Evolutionary conservation across 2,797 vertebrate species (phyloP).

Genomic region (Lepus oiostolus): DNA sequence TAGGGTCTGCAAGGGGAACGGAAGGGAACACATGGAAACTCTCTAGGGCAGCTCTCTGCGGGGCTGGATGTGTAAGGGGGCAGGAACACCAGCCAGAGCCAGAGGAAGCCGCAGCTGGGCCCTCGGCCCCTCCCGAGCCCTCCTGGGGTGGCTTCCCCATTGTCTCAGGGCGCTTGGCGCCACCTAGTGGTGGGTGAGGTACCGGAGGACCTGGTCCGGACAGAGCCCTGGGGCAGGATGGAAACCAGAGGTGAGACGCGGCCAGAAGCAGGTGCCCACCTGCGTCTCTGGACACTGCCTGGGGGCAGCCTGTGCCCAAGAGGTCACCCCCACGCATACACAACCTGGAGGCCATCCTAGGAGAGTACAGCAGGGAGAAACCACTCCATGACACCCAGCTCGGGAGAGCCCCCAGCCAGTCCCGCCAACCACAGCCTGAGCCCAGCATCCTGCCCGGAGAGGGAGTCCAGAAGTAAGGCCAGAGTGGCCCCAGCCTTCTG

Average conservation of each 20-base stretch:
- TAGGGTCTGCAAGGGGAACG: neutral
- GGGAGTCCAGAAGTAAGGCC: neutral
- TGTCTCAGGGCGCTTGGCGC: slow-evolving; percentile 85
- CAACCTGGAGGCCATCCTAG: neutral
- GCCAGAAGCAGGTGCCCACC: too few relatives aligned
- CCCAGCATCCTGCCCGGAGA: neutral
- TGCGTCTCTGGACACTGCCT: neutral
- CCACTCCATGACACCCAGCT: neutral
- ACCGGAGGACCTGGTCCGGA: neutral
- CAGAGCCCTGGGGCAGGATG: neutral
- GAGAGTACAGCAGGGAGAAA: neutral
- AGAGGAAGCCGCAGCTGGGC: neutral
- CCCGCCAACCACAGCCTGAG: neutral
- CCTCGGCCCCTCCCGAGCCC: neutral
- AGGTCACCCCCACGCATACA: neutral
- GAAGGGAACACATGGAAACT: neutral
- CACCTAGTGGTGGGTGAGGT: slow-evolving; percentile 84
- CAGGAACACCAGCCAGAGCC: neutral
- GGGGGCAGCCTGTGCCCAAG: fast-evolving
- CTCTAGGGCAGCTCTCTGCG: neutral
- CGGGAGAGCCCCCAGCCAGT: neutral
- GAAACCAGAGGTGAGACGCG: neutral
- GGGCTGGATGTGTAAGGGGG: neutral
- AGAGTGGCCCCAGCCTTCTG: neutral
- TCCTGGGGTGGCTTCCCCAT: neutral